A percentile compares a stretch with the other conserved stretches of the same genome.
Evolutionary conservation across 2,797 vertebrate genomes (phyloP).

Genomic region (Intellagama lesueurii): DNA sequence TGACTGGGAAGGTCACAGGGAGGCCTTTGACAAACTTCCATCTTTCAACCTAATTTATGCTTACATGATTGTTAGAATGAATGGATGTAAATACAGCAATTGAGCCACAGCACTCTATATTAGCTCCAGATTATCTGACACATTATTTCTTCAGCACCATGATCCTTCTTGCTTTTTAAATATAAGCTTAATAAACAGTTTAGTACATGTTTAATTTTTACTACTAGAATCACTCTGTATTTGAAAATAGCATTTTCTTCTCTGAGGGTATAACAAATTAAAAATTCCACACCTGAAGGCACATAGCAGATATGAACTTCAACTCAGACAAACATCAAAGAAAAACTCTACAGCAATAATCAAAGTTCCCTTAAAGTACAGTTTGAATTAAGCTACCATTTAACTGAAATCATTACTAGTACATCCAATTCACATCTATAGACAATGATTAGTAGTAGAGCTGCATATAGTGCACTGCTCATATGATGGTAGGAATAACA

Average conservation of each 20-base stretch:
- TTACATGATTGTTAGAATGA: not conserved
- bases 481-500: not conserved
- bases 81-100: not conserved
- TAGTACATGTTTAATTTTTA: not conserved
- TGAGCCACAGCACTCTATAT: not conserved
- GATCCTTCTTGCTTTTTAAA: not conserved
- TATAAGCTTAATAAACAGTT: not conserved
- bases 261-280: not conserved
- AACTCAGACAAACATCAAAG: not conserved
- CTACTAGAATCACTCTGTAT: not conserved
- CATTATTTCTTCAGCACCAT: not conserved
- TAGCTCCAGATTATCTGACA: not conserved
- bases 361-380: not conserved
- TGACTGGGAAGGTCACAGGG: not conserved
- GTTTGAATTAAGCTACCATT: not conserved
- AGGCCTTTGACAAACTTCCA: not conserved
- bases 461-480: not conserved
- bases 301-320: constrained; percentile 6
- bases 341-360: not conserved
- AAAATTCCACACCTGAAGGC: not conserved
- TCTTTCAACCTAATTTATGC: not conserved
- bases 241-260: not conserved
- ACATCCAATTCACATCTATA: not conserved
- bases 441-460: not conserved
- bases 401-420: constrained; percentile 1